phyloP scores from a whole-genome alignment of 2,888 invertebrate genomes.

The Diarsia rubi region DNA sequence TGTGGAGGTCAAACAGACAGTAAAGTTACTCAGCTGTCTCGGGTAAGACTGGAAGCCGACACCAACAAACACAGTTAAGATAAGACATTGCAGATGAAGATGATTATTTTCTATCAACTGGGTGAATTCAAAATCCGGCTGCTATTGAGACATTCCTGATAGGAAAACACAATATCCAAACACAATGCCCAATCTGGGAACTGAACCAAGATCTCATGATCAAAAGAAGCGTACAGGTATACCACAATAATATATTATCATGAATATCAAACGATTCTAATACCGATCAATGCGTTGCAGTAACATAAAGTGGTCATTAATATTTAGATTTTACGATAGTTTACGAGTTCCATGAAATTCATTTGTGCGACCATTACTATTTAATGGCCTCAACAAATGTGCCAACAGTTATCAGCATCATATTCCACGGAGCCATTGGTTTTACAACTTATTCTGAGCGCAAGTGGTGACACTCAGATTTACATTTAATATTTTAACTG shows the following conservation, averaged over 20 bases:
- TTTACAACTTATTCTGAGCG: conserved; percentile 40
- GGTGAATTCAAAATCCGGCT: no score
- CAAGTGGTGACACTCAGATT: conserved; percentile 5
- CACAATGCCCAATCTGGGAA: background rate
- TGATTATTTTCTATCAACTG: no score
- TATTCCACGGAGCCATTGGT: conserved; percentile 41
- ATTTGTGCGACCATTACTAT: conserved; percentile 41
- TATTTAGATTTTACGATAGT: conserved; percentile 24
- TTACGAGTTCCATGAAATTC: conserved; percentile 56
- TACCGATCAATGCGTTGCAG: conserved; percentile 26
- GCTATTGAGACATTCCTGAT: background rate
- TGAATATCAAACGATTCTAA: background rate
- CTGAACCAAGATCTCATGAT: background rate
- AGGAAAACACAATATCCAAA: background rate
- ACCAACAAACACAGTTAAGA: no score
- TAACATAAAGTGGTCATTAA: conserved; percentile 43
- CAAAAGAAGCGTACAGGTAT: background rate
- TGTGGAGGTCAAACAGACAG: no score
- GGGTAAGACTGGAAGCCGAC: no score
- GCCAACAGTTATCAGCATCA: conserved; percentile 57
- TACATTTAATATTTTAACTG: conserved; percentile 4
- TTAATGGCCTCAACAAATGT: conserved; percentile 48
- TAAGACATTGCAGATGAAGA: no score
- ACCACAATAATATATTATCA: background rate
- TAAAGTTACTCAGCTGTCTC: no score